Base-by-base conservation (phyloP, 2,888 invertebrate genomes). In the Spodoptera littoralis region DNA sequence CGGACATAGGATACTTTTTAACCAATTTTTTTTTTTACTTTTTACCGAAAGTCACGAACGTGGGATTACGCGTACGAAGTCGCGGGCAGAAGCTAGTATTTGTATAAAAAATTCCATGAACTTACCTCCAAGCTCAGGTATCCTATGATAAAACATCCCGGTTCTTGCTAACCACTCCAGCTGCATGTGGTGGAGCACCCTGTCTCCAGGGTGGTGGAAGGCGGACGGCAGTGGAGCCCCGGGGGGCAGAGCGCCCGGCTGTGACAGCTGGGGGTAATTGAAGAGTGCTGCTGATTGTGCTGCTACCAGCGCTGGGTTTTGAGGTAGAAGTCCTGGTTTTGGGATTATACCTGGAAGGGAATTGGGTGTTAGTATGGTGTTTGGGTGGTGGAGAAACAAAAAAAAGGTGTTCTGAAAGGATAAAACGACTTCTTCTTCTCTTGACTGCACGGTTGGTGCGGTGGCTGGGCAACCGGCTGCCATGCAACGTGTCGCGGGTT, bases 151-250 rank as follows among this genome's bases (percentile, higher is more conserved):
- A 77, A 98, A 96, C 98, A 98, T 98, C 27, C 98, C 98, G 4
- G 98, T 97, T 80, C 98, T 96, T 5, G 98, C 98, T 71, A 98
- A 94, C 97, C 98, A 98, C 90, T 98, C 98, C 72, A 98, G 95
- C 89, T 97, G 97, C 94, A 97, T 96, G 81, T 97, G 97, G 80
- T 97, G 97, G 44, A 97, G 95, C 60, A 97, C 97, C 41, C 93
- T 67, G 79, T 93, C 92, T 0, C 91, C 93, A 0, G 94, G 94
- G 81, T 92, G 92, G 85, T 93, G 91, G 89, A 94, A 92, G 11
- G 94, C 92, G 0, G 94, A 90, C 50, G 95, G 95, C 80, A 95
- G 86, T 24, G 95, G 94, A 74, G 91, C 94, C 1, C 95, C 92
- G 0, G 88, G 88, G 3, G 86, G 89, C 30, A 88, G 57, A 9